Conservation (phyloP, 2,888 invertebrate species). For the Unio pictorum region DNA sequence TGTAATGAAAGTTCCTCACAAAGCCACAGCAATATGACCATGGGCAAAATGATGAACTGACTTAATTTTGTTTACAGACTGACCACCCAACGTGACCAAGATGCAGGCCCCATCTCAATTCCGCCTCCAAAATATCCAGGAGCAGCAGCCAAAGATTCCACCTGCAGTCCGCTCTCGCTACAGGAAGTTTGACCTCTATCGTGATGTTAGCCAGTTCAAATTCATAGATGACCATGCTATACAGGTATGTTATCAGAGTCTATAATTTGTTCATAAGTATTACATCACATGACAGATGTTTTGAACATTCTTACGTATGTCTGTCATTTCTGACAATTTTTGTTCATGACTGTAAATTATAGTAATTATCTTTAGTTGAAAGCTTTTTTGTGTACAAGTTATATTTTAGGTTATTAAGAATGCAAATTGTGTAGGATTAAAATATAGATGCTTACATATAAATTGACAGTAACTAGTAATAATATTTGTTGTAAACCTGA, state of each 20-base stretch:
- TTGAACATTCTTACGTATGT: no score
- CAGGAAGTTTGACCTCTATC: conserved; percentile 70
- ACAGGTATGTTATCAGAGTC: conserved; percentile 49
- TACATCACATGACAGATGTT: no score
- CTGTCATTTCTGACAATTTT: not conserved
- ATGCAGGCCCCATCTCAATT: conserved; percentile 64
- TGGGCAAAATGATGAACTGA: no score
- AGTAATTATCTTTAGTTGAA: not conserved
- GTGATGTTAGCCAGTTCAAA: conserved; percentile 67
- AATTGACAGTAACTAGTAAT: no score
- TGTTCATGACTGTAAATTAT: not conserved
- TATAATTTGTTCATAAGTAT: not conserved
- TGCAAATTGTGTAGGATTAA: no score
- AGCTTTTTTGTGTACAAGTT: not conserved
- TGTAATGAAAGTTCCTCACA: no score
- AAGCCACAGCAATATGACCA: no score
- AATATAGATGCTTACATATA: no score
- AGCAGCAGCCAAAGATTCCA: conserved; percentile 54
- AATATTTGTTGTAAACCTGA: no score
- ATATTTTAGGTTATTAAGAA: no score
- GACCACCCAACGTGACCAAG: conserved; percentile 6
- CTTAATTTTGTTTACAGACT: no score
- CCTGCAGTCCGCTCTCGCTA: conserved; percentile 66
- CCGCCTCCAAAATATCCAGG: conserved; percentile 57
- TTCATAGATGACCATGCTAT: conserved; percentile 69